These are phyloP conservation scores for Pristionchus entomophagus DNA, from an alignment of 2,888 invertebrate species.

Conservation along the genomic window DNA sequence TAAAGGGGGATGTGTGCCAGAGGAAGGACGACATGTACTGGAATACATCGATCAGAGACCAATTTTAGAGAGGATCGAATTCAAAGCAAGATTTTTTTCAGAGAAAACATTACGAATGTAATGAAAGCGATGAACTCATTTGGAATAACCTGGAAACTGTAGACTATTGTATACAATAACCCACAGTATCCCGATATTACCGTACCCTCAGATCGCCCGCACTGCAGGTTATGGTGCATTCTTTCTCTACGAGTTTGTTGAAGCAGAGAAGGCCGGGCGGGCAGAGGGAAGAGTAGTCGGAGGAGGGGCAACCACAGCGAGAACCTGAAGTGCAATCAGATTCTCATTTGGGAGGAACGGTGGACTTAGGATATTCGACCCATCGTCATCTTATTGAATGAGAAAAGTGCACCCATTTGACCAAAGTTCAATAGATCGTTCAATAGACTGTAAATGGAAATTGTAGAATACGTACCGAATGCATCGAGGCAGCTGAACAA, in stretches of 20 bases:
- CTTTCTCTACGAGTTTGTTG: slow-evolving; percentile 16
- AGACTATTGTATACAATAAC: not conserved
- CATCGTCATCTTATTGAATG: no score
- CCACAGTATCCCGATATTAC: not conserved
- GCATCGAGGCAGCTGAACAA: not conserved
- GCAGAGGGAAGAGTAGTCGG: not conserved
- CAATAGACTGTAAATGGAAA: no score
- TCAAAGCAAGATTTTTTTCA: not conserved
- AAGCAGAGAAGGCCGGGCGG: slow-evolving; percentile 15
- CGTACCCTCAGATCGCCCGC: not conserved
- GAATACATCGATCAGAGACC: no score
- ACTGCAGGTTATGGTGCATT: not conserved
- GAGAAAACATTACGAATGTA: not conserved
- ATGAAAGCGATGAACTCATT: not conserved
- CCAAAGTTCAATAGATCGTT: no score
- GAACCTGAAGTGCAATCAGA: no score
- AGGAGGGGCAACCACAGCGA: not conserved
- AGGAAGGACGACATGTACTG: not conserved
- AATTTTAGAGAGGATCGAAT: not conserved
- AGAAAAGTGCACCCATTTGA: no score
- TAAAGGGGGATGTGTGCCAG: not conserved
- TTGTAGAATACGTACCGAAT: not conserved
- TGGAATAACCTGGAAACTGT: not conserved
- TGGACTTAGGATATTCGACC: no score
- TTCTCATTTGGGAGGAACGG: no score